A percentile compares a stretch with the other conserved stretches of the same genome.
Evolutionary conservation across 92 coral and sea anemone species (phyloP).

Genomic region (Epizoanthus scotinus): DNA sequence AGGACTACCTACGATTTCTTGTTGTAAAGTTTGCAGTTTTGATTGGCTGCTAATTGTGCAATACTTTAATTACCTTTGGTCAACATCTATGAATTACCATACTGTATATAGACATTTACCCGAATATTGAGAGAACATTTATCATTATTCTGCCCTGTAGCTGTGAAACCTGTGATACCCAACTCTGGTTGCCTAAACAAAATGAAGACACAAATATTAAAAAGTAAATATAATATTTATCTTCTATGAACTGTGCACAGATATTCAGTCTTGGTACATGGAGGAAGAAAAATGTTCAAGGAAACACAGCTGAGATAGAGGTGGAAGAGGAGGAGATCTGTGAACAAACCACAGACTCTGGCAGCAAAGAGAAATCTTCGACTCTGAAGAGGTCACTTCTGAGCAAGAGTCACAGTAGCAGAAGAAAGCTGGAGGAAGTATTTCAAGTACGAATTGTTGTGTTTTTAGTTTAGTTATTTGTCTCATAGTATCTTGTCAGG

Average conservation of each 20-base stretch:
- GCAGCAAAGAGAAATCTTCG: constrained; percentile 47
- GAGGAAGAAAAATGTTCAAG: constrained; percentile 74
- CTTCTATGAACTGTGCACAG: constrained; percentile 29
- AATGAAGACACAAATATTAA: too few relatives aligned
- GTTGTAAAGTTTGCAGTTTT: too few relatives aligned
- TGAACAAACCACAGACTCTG: constrained; percentile 45
- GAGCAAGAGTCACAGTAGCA: constrained; percentile 62
- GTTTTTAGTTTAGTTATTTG: neutral
- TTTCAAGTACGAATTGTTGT: constrained; percentile 51
- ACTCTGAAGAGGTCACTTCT: constrained; percentile 75
- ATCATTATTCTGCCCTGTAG: too few relatives aligned
- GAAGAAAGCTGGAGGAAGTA: constrained; percentile 83
- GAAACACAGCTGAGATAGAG: constrained; percentile 68
- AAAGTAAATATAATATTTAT: too few relatives aligned
- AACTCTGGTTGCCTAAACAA: too few relatives aligned
- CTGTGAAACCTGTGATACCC: too few relatives aligned
- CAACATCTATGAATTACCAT: neutral
- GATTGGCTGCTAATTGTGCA: too few relatives aligned
- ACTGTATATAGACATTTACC: neutral
- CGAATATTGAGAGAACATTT: too few relatives aligned
- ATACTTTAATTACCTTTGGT: neutral
- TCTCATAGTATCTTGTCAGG: neutral
- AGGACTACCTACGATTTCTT: too few relatives aligned
- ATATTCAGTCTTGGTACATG: constrained; percentile 80
- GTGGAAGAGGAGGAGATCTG: constrained; percentile 73